Conservation (phyloP, 2,888 invertebrate genomes). For the Meiosimyza decipiens region DNA sequence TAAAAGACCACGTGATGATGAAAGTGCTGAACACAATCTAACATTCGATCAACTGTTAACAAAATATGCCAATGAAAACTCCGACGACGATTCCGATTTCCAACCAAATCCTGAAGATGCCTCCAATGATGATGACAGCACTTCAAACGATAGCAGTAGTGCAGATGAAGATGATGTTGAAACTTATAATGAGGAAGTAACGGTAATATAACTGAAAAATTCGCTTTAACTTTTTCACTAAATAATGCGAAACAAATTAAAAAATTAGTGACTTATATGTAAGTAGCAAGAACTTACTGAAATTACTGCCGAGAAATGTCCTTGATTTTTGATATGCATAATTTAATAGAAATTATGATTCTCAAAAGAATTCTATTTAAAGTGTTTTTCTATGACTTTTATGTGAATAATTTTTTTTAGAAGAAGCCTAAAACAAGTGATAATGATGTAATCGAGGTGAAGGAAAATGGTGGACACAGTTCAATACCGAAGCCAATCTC, state of each 20-base stretch:
- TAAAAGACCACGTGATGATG: slow-evolving; percentile 50
- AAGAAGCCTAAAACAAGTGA: not conserved
- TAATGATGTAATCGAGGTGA: slow-evolving; percentile 38
- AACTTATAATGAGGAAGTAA: not conserved
- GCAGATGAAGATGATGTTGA: slow-evolving; percentile 34
- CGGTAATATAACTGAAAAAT: not conserved
- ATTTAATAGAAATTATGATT: no score
- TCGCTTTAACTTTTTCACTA: no score
- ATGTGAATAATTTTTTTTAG: no score
- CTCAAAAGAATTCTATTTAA: no score
- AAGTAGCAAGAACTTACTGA: no score
- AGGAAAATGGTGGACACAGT: slow-evolving; percentile 34
- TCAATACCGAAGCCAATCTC: slow-evolving; percentile 40
- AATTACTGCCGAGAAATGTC: no score
- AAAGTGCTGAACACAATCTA: slow-evolving; percentile 48
- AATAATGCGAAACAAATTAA: no score
- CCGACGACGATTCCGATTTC: slow-evolving; percentile 61
- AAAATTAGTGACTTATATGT: no score
- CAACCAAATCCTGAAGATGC: slow-evolving; percentile 51
- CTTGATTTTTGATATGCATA: no score
- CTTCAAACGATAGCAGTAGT: slow-evolving; percentile 20
- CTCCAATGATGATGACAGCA: slow-evolving; percentile 37
- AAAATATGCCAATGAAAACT: slow-evolving; percentile 56
- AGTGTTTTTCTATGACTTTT: no score
- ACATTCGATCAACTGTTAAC: slow-evolving; percentile 56